phyloP scores from a whole-genome alignment of 2,888 invertebrate species.

The Amblyjoppa proteus region DNA sequence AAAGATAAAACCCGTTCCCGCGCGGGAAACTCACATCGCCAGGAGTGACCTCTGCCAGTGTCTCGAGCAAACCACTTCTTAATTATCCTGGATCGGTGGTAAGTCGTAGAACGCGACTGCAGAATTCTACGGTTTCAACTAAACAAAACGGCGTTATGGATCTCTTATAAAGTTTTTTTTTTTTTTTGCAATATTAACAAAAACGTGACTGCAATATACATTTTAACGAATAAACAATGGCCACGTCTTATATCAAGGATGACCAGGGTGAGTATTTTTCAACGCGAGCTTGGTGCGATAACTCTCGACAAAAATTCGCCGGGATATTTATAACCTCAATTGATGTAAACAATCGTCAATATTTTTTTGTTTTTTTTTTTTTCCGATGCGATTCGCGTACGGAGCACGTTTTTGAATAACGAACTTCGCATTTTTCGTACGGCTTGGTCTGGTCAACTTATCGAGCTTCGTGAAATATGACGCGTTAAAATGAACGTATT shows the following conservation, averaged over 20 bases:
- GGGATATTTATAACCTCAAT: conserved; percentile 81
- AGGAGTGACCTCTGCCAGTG: neutral
- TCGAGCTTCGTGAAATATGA: neutral
- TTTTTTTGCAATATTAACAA: conserved; percentile 70
- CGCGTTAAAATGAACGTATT: neutral
- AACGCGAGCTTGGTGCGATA: neutral
- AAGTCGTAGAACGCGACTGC: conserved; percentile 19
- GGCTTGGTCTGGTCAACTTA: neutral
- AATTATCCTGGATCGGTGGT: neutral
- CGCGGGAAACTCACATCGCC: neutral
- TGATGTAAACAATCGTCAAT: conserved; percentile 76
- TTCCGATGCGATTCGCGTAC: neutral
- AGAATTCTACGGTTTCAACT: conserved; percentile 31
- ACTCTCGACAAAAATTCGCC: conserved; percentile 24
- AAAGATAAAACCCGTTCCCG: neutral
- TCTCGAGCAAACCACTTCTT: neutral
- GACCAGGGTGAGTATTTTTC: conserved; percentile 79
- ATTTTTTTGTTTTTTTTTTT: neutral
- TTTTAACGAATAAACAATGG: conserved; percentile 75
- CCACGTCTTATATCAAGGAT: conserved; percentile 83
- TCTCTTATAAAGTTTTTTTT: conserved; percentile 36
- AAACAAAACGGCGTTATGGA: conserved; percentile 52
- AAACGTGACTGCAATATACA: conserved; percentile 62
- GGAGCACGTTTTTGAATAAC: neutral
- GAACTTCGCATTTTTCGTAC: neutral